These are phyloP conservation scores for Panthera tigris DNA, from an alignment of 2,113 vertebrate genomes.

Conservation along the genomic window DNA sequence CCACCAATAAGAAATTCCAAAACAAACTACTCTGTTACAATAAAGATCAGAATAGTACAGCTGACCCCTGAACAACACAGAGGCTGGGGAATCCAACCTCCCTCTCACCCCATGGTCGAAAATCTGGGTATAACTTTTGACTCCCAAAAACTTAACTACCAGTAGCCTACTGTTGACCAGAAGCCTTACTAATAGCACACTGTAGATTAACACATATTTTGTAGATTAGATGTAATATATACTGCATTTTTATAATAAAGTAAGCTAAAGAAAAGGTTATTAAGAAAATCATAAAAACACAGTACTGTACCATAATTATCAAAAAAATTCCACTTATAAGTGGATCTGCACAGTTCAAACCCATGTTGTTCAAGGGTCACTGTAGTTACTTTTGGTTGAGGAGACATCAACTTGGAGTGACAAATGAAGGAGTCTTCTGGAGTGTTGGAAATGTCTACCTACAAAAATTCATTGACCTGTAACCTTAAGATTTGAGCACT, in stretches of 20 bases:
- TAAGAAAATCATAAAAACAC: neutral
- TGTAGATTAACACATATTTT: neutral
- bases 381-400: neutral
- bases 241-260: neutral
- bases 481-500: neutral
- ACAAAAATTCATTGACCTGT: slow-evolving; percentile 26
- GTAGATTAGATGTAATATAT: neutral
- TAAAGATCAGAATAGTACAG: neutral
- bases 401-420: neutral
- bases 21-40: neutral
- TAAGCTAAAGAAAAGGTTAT: neutral
- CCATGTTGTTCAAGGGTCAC: neutral
- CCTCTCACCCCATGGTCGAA: neutral
- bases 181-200: neutral
- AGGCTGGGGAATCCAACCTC: neutral
- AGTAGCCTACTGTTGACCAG: neutral
- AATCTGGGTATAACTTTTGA: neutral
- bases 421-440: neutral
- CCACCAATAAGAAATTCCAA: slow-evolving; percentile 12
- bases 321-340: neutral
- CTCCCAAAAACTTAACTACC: neutral
- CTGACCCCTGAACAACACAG: neutral
- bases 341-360: neutral
- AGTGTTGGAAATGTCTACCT: neutral
- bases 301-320: neutral